Percentiles rank a stretch among this genome's conserved stretches.
These are phyloP conservation scores for Drosophila mimica DNA, from an alignment of 2,888 invertebrate species.

Conservation along the genomic window DNA sequence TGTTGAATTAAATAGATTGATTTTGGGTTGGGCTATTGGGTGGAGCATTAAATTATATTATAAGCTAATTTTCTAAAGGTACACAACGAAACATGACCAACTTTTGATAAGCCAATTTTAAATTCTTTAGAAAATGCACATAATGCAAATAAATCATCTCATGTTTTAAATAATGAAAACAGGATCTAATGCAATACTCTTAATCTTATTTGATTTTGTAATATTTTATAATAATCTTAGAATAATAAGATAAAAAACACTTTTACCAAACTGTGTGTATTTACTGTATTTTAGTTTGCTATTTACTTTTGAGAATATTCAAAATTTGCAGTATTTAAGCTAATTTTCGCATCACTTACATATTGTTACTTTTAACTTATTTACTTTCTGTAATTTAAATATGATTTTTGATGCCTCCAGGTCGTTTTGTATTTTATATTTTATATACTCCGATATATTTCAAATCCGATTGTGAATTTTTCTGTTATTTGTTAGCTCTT, in stretches of 20 bases:
- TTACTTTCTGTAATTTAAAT: background rate
- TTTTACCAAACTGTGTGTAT: background rate
- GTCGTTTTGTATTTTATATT: background rate
- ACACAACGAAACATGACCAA: background rate
- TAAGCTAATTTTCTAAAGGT: background rate
- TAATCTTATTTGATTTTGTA: background rate
- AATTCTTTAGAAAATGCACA: background rate
- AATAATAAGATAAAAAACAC: background rate
- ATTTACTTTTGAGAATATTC: background rate
- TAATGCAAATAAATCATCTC: background rate
- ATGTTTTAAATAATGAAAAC: background rate
- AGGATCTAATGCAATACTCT: background rate
- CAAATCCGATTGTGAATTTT: background rate
- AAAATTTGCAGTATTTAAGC: background rate
- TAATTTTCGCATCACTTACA: background rate
- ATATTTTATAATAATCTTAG: background rate
- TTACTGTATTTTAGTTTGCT: background rate
- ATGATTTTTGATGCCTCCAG: background rate
- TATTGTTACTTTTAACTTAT: background rate
- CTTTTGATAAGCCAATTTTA: background rate
- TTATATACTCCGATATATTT: background rate
- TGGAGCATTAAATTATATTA: background rate
- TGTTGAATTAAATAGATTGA: background rate
- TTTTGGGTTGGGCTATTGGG: background rate
- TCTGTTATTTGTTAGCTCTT: background rate